phyloP scores from a whole-genome alignment of 2,797 vertebrate species.

The Cercopithecus petaurista region DNA sequence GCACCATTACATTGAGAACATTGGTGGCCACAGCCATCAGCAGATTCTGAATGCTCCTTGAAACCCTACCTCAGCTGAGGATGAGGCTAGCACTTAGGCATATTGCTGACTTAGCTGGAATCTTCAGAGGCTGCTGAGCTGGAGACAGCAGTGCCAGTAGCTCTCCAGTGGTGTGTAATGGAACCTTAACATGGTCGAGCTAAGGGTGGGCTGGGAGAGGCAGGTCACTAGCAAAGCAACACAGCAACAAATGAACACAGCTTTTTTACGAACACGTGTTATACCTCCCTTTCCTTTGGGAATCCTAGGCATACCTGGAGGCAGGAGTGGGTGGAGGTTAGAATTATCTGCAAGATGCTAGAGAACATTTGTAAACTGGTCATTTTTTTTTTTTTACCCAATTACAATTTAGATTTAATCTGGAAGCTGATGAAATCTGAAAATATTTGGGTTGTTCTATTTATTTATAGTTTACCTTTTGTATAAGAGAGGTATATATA shows the following conservation, averaged over 20 bases:
- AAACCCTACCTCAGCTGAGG: neutral
- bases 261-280: neutral
- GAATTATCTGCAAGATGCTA: neutral
- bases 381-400: neutral
- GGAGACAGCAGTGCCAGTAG: neutral
- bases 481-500: neutral
- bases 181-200: accelerated
- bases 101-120: neutral
- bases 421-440: neutral
- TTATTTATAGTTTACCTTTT: neutral
- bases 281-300: neutral
- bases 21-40: neutral
- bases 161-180: neutral
- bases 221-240: neutral
- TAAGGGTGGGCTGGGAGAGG: neutral
- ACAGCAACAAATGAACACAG: neutral
- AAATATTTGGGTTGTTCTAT: neutral
- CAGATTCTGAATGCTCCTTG: neutral
- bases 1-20: neutral
- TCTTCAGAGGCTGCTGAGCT: neutral
- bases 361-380: neutral
- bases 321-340: neutral
- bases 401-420: neutral
- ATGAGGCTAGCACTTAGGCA: neutral
- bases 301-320: neutral